phyloP scores from a whole-genome alignment of 1,140 invertebrate genomes.

The Lucilia cuprina region DNA sequence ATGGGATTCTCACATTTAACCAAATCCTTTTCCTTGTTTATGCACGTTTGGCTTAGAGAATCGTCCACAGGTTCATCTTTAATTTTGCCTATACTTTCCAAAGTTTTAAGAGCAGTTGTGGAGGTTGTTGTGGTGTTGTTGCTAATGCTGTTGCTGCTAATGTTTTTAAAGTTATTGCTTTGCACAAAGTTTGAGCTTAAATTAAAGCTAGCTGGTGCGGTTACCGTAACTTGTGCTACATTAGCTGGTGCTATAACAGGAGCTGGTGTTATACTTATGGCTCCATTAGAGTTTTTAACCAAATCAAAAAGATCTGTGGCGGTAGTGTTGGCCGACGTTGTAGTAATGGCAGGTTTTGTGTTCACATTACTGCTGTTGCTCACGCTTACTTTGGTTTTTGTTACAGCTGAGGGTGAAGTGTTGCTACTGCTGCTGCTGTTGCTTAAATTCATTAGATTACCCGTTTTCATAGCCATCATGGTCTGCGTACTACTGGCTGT shows the following conservation, averaged over 20 bases:
- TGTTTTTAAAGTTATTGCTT: constrained; percentile 10
- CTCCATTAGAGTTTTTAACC: constrained; percentile 58
- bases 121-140: too few species aligned
- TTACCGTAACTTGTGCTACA: neutral
- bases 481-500: neutral
- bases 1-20: constrained; percentile 23
- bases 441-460: neutral
- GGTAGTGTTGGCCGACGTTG: neutral
- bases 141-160: neutral
- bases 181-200: constrained; percentile 9
- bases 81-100: constrained; percentile 48
- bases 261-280: constrained; percentile 51
- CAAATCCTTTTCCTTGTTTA: constrained; percentile 7
- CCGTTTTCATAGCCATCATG: neutral
- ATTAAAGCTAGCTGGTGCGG: constrained; percentile 1
- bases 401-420: neutral
- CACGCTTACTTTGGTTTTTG: neutral
- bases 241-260: neutral
- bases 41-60: neutral
- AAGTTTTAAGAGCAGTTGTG: constrained; percentile 36
- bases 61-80: constrained; percentile 42
- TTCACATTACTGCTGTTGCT: neutral
- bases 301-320: constrained; percentile 57
- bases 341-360: constrained; percentile 23
- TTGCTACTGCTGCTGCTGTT: neutral